Conservation (phyloP, 2,113 vertebrate genomes). For the Eudyptes chrysolophus region DNA sequence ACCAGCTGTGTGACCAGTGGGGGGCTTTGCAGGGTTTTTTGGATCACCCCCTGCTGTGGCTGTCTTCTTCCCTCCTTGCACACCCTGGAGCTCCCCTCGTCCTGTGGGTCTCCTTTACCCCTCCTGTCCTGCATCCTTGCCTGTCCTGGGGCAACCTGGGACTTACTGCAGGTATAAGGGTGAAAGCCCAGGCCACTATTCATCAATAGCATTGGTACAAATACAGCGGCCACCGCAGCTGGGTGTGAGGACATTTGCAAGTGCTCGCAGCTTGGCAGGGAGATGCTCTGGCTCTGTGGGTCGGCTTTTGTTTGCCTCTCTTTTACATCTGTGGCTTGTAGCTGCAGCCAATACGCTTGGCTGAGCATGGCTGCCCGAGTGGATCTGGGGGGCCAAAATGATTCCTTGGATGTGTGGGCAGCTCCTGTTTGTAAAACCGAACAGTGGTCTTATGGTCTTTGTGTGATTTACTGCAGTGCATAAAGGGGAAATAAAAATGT, state of each 20-base stretch:
- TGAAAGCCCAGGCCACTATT: not conserved
- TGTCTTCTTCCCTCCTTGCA: not conserved
- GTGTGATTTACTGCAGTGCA: not conserved
- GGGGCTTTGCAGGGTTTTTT: not conserved
- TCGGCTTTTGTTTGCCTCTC: rapidly evolving
- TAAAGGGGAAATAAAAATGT: not conserved
- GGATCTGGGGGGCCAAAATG: not conserved
- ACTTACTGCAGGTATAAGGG: not conserved
- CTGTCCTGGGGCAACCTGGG: not conserved
- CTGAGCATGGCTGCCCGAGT: rapidly evolving
- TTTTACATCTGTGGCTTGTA: not conserved
- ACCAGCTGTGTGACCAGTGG: not conserved
- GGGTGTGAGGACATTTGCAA: not conserved
- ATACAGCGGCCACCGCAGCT: rapidly evolving
- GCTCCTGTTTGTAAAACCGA: not conserved
- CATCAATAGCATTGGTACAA: not conserved
- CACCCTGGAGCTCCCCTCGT: not conserved
- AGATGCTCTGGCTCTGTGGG: not conserved
- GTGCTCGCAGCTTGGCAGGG: not conserved
- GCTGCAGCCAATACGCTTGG: not conserved
- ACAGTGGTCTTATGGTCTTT: not conserved
- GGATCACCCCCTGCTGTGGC: not conserved
- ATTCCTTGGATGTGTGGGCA: not conserved
- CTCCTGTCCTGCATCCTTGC: not conserved
- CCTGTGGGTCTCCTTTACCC: not conserved